Percentiles rank a stretch among this genome's conserved stretches.
These are phyloP conservation scores for Eueides isabella DNA, from an alignment of 1,140 invertebrate species.

Conservation along the genomic window DNA sequence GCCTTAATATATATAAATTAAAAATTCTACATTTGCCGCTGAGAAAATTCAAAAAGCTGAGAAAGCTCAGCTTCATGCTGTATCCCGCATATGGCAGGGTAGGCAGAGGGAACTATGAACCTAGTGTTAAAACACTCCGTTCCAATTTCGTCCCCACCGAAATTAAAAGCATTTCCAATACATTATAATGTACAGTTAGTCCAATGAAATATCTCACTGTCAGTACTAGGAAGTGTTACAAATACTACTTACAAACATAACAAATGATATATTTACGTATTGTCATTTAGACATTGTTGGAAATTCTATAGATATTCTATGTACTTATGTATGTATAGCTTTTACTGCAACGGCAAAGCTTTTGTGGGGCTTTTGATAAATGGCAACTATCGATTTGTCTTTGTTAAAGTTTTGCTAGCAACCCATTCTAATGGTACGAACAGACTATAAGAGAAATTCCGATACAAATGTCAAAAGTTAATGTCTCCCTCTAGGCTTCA, in stretches of 20 bases:
- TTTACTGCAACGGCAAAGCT: neutral
- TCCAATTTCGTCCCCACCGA: too few relatives aligned
- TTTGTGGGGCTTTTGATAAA: neutral
- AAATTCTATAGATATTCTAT: neutral
- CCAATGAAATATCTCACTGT: neutral
- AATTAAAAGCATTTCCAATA: neutral
- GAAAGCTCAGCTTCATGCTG: too few relatives aligned
- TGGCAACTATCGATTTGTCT: neutral
- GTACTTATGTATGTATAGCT: neutral
- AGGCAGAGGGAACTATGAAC: too few relatives aligned
- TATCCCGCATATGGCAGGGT: too few relatives aligned
- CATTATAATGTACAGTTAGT: neutral
- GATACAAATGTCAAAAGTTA: too few relatives aligned
- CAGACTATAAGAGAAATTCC: too few relatives aligned
- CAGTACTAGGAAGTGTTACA: neutral
- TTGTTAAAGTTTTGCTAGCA: neutral
- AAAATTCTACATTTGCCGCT: too few relatives aligned
- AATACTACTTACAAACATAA: neutral
- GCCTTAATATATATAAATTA: too few relatives aligned
- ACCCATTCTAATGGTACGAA: too few relatives aligned
- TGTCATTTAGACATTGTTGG: neutral
- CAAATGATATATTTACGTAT: slow-evolving; percentile 2
- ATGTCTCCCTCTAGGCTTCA: too few relatives aligned
- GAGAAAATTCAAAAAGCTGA: too few relatives aligned
- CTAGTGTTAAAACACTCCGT: too few relatives aligned